A percentile compares a stretch with the other conserved stretches of the same genome.
phyloP scores from a whole-genome alignment of 2,113 vertebrate species.

The Hylia prasina region DNA sequence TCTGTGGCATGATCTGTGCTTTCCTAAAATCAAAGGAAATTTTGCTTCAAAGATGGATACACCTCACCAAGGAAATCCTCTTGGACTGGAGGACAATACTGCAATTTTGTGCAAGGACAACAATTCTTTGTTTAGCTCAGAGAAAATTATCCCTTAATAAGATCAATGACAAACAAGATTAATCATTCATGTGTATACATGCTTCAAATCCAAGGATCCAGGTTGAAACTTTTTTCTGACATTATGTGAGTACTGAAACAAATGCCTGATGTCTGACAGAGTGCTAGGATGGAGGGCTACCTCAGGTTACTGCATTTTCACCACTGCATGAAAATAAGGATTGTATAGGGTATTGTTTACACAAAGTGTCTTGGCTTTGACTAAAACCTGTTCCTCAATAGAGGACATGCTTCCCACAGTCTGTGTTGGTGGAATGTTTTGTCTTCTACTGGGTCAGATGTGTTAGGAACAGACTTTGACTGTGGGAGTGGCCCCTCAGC shows the following conservation, averaged over 20 bases:
- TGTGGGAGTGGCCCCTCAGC: background rate
- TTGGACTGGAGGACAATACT: background rate
- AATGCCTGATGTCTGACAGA: background rate
- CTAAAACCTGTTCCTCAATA: background rate
- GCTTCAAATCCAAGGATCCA: background rate
- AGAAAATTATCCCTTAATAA: background rate
- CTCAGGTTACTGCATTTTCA: background rate
- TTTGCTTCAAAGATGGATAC: background rate
- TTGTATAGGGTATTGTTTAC: background rate
- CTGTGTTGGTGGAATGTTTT: background rate
- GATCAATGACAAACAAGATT: background rate
- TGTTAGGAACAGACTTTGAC: background rate
- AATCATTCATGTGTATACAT: background rate
- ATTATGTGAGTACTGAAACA: background rate
- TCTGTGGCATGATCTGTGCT: background rate
- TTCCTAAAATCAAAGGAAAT: background rate
- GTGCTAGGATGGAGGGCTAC: background rate
- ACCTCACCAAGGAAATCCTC: background rate
- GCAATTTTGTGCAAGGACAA: background rate
- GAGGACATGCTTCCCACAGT: background rate
- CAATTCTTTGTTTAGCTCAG: background rate
- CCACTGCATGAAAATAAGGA: background rate
- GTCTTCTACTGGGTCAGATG: background rate
- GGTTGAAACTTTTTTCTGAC: background rate
- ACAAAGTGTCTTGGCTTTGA: background rate